Conservation (phyloP, 2,888 invertebrate genomes). For the Acleris holmiana region DNA sequence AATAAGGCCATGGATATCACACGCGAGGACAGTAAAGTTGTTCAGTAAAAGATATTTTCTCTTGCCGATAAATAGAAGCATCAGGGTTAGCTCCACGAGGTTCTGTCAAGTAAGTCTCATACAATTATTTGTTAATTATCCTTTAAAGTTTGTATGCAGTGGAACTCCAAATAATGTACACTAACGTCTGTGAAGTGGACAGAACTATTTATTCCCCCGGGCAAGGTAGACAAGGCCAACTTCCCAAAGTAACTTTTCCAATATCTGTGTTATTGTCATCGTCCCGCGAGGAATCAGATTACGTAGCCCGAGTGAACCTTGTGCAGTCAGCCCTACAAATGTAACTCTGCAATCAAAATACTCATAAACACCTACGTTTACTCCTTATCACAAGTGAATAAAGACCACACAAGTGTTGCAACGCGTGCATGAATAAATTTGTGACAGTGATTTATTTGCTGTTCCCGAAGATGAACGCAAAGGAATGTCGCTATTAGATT, state of each 20-base stretch:
- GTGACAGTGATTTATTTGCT: constrained; percentile 23
- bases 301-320: constrained; percentile 31
- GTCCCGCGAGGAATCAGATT: constrained; percentile 37
- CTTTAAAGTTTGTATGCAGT: neutral
- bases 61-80: no score
- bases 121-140: no score
- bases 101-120: no score
- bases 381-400: constrained; percentile 2
- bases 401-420: neutral
- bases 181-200: constrained; percentile 30
- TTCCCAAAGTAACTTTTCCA: constrained; percentile 38
- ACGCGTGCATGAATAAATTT: constrained; percentile 10
- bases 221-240: constrained; percentile 33
- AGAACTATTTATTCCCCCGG: constrained; percentile 30
- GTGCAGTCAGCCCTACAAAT: constrained; percentile 28
- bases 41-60: no score
- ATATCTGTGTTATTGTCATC: constrained; percentile 38
- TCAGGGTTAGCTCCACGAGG: no score
- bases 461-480: constrained; percentile 13
- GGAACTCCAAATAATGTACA: constrained; percentile 19
- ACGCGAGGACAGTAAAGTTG: no score
- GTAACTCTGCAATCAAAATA: neutral
- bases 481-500: constrained; percentile 19
- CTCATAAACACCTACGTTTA: neutral
- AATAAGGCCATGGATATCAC: no score